Evolutionary conservation across 2,888 invertebrate genomes (phyloP).

Genomic region (Drosophila nr. medialis): DNA sequence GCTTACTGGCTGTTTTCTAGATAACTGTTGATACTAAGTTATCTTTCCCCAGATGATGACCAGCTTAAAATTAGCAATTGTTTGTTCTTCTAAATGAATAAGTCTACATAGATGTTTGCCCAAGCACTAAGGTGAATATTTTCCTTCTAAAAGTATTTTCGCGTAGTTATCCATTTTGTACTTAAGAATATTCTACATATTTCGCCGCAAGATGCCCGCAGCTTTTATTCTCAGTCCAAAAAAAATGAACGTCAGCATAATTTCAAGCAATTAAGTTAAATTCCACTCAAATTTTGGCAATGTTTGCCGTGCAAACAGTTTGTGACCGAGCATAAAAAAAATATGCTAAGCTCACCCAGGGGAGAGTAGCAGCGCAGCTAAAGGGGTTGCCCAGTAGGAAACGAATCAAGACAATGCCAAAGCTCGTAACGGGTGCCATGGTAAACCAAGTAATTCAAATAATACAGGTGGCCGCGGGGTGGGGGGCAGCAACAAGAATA

Average conservation of each 20-base stretch:
- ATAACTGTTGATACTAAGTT: neutral
- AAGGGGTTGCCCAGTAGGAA: neutral
- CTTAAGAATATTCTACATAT: neutral
- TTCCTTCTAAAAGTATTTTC: neutral
- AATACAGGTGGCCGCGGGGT: slow-evolving; percentile 22
- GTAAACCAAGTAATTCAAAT: slow-evolving; percentile 66
- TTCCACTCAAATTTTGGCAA: slow-evolving; percentile 56
- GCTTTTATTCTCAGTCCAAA: slow-evolving; percentile 2
- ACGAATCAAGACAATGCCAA: slow-evolving; percentile 11
- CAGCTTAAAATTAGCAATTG: neutral
- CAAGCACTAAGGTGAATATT: neutral
- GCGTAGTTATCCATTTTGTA: neutral
- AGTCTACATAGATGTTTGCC: neutral
- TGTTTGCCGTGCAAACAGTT: slow-evolving; percentile 61
- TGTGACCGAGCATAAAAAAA: slow-evolving; percentile 2
- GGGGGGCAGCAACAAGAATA: slow-evolving; percentile 1
- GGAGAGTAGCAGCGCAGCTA: neutral
- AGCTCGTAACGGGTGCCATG: slow-evolving; percentile 22
- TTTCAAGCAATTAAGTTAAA: slow-evolving; percentile 63
- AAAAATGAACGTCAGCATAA: slow-evolving; percentile 30
- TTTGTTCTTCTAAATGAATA: neutral
- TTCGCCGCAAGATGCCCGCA: neutral
- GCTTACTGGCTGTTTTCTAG: neutral
- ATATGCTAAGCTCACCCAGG: slow-evolving; percentile 9
- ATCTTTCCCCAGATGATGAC: neutral